phyloP scores from a whole-genome alignment of 2,888 invertebrate genomes.

The Lycophotia porphyrea region DNA sequence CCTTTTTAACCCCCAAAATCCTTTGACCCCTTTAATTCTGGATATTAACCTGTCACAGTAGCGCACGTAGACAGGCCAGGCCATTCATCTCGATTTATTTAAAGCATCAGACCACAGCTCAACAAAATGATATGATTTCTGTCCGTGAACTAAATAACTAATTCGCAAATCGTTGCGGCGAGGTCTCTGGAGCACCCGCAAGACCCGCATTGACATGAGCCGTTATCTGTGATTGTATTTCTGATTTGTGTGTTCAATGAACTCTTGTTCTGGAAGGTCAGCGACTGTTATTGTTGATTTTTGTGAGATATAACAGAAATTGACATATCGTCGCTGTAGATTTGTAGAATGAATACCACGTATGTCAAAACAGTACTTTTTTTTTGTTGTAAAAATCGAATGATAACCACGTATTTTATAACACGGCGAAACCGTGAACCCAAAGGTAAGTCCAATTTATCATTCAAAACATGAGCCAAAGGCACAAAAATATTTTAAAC shows the following conservation, averaged over 20 bases:
- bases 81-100: constrained; percentile 23
- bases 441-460: too few species aligned
- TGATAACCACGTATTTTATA: too few species aligned
- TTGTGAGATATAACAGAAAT: not conserved
- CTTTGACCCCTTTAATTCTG: constrained; percentile 14
- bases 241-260: constrained; percentile 23
- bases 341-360: too few species aligned
- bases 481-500: too few species aligned
- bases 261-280: not conserved
- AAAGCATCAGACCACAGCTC: constrained; percentile 10
- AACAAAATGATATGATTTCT: constrained; percentile 4
- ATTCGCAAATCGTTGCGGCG: constrained; percentile 56
- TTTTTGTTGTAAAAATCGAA: too few species aligned
- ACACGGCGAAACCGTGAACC: too few species aligned
- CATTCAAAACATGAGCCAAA: too few species aligned
- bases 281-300: not conserved
- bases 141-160: constrained; percentile 58
- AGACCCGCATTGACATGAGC: constrained; percentile 14
- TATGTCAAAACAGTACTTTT: too few species aligned
- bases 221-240: not conserved
- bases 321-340: too few species aligned
- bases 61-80: constrained; percentile 22
- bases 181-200: constrained; percentile 26
- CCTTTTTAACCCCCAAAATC: not conserved
- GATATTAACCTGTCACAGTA: not conserved